A percentile compares a stretch with the other conserved stretches of the same genome.
Evolutionary conservation across 2,888 invertebrate genomes (phyloP).

Genomic region (Cantharis rufa): DNA sequence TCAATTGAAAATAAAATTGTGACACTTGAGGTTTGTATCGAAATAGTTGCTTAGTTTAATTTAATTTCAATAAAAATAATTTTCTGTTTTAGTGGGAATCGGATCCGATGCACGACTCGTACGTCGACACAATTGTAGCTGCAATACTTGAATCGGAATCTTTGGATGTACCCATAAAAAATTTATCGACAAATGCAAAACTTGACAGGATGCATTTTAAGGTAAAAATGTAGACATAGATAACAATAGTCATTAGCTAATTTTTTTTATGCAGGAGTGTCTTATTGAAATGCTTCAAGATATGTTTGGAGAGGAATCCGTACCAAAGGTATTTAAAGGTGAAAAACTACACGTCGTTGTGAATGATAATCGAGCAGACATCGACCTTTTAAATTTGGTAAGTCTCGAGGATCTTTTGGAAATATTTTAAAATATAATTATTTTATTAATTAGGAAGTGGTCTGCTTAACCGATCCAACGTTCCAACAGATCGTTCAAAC

Average conservation of each 20-base stretch:
- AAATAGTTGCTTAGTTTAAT: neutral
- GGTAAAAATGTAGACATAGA: constrained; percentile 53
- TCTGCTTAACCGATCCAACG: constrained; percentile 78
- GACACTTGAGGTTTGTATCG: constrained; percentile 71
- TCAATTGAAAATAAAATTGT: constrained; percentile 80
- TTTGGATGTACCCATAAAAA: constrained; percentile 66
- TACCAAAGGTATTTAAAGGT: constrained; percentile 91
- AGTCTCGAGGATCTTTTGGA: constrained; percentile 36
- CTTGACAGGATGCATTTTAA: constrained; percentile 91
- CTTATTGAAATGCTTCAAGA: constrained; percentile 88
- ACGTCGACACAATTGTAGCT: constrained; percentile 91
- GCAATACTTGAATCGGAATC: constrained; percentile 84
- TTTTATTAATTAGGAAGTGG: constrained; percentile 68
- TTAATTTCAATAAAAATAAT: neutral
- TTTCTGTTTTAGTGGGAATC: constrained; percentile 77
- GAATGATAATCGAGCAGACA: constrained; percentile 81
- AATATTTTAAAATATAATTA: neutral
- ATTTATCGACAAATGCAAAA: constrained; percentile 67
- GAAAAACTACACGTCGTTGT: constrained; percentile 85
- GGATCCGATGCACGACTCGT: constrained; percentile 96
- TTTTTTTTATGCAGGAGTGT: constrained; percentile 67
- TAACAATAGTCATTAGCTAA: neutral
- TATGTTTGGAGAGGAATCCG: constrained; percentile 93
- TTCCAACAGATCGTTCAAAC: constrained; percentile 84
- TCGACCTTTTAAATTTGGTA: constrained; percentile 80